A percentile compares a stretch with the other conserved stretches of the same genome.
Conservation (phyloP, 2,113 vertebrate genomes). For the Chelonoidis abingdonii region DNA sequence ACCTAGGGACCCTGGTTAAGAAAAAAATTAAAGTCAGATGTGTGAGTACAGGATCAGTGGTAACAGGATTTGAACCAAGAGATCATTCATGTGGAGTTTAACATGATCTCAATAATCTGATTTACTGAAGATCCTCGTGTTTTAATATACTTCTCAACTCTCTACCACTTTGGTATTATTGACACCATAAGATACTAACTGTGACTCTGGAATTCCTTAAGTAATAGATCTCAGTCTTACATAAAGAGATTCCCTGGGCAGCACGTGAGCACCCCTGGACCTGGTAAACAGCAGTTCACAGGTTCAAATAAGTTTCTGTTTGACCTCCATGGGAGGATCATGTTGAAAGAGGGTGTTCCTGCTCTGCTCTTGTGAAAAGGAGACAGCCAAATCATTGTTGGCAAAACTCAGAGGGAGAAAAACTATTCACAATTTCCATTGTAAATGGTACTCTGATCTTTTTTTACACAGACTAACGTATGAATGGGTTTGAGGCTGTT, state of each 20-base stretch:
- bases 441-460: not conserved
- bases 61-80: not conserved
- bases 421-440: not conserved
- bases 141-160: not conserved
- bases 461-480: not conserved
- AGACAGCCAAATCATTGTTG: not conserved
- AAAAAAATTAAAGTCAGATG: not conserved
- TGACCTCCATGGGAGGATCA: not conserved
- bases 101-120: not conserved
- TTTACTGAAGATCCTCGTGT: not conserved
- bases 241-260: not conserved
- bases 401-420: not conserved
- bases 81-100: not conserved
- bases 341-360: not conserved
- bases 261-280: not conserved
- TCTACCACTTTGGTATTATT: not conserved
- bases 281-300: not conserved
- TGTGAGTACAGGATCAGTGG: not conserved
- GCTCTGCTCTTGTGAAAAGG: not conserved
- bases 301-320: not conserved
- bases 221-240: not conserved
- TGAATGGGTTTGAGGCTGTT: fast-evolving
- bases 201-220: not conserved
- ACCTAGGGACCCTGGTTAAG: not conserved
- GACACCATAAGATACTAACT: fast-evolving